Evolutionary conservation across 2,113 vertebrate species (phyloP), one percentile per base, ranked within the genome.

Genomic region (Anoplopoma fimbria): DNA sequence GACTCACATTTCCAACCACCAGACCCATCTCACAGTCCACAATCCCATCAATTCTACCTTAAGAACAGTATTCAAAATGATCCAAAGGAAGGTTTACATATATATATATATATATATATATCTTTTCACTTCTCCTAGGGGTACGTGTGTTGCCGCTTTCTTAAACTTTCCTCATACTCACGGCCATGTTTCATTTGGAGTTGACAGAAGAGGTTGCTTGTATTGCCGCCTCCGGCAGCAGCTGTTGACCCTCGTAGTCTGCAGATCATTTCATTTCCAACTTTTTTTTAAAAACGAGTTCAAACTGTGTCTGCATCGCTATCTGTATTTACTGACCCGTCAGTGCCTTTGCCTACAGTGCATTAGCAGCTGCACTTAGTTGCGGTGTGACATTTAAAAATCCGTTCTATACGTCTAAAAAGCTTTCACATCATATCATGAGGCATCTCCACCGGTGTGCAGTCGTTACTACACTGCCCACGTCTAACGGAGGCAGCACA

Each of bases 331-430:
- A 25, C 27, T 9, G 38, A 45, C 63, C 51, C 25, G 10, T 36
- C 34, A 29, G 29, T 64, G 38, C 57, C 10, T 34, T 45, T 1
- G 23, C 17, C 25, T 12, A 3, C 13, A 13, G 8, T 60, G 13
- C 40, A 63, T 19, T 36, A 23, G 55, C 69, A 23, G 40, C 61
- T 42, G 17, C 10, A 29, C 15, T 62, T 34, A 25, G 14, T n/a
- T 10, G 49, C 49, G 0, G 14, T 10, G 19, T 70, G 73, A 38
- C 69, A 77, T 83, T 60, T 75, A 34, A 62, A n/a, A 62, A 63
- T 69, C 36, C 19, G 21, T 31, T 57, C 8, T 9, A 25, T 27
- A 38, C n/a, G 25, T 15, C 23, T 1, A 6, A 9, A 71, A 36
- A 57, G n/a, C 6, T 38, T 34, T 31, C 3, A 38, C 7, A n/a